Evolutionary conservation across 2,888 invertebrate species (phyloP).

Genomic region (Hipparchia sbordonii): DNA sequence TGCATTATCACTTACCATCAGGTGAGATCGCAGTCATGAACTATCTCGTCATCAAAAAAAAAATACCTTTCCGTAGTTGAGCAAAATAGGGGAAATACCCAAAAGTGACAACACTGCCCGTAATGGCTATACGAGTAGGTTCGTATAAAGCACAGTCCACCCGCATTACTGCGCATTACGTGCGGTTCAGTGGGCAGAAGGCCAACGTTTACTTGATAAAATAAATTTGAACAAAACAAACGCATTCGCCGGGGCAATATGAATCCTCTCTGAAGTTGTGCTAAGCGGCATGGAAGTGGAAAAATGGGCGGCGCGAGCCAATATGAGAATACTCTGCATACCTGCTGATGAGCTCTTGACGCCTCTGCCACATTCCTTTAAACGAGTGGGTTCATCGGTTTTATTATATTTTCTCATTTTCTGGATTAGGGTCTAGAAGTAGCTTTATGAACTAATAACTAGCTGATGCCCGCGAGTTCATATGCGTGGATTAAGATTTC

Average conservation of each 20-base stretch:
- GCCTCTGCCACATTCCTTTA: slow-evolving; percentile 39
- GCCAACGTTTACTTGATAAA: slow-evolving; percentile 81
- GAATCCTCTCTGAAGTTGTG: slow-evolving; percentile 80
- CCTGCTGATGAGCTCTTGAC: slow-evolving; percentile 58
- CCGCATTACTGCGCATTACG: slow-evolving; percentile 73
- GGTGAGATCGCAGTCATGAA: no score
- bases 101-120: slow-evolving; percentile 16
- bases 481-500: no score
- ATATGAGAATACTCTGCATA: slow-evolving; percentile 76
- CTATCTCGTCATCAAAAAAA: no score
- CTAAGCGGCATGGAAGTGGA: slow-evolving; percentile 79
- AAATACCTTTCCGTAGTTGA: not conserved
- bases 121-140: slow-evolving; percentile 18
- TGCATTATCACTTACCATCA: no score
- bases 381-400: slow-evolving; percentile 16
- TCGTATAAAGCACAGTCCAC: slow-evolving; percentile 45
- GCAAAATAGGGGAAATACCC: slow-evolving; percentile 7
- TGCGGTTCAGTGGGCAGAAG: slow-evolving; percentile 71
- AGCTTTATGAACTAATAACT: not conserved
- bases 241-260: slow-evolving; percentile 77
- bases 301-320: slow-evolving; percentile 72
- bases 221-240: slow-evolving; percentile 82
- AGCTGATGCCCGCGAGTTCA: no score
- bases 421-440: not conserved
- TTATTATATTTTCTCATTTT: slow-evolving; percentile 29